Base-by-base conservation (phyloP, 2,888 invertebrate species). In the Ommatoiulus sabulosus region DNA sequence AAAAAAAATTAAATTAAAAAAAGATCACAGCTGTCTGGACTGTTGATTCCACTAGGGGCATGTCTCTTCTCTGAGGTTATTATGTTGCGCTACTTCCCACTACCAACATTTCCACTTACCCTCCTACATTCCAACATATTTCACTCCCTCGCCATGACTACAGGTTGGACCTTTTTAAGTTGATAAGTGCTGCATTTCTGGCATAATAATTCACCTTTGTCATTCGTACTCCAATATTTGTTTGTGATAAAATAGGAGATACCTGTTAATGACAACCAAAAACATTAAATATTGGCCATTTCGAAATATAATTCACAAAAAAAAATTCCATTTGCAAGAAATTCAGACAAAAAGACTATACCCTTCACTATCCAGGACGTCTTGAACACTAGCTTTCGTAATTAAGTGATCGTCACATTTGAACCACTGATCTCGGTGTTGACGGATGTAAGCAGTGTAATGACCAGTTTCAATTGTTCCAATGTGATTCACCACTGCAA, bases 381-480 rank as follows among this genome's bases (percentile, higher is more conserved):
- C 97, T 90, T 96, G 95, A 86, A 98, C 94, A 90, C 96, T 95
- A 35, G 97, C 98, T 91, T 96, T 95, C 0, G 97, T 97, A 91
- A 99, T 97, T 92, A 97, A 95, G 92, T 98, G 97, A 93, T 99
- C 99, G 92, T 99, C 98, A 93, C 99, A 99, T 92, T 98, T 97
- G 93, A 97, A 99, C 98, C 98, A 98, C 92, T 95, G 95, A 91
- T 97, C 96, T 91, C 96, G 95, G 93, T 97, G 97, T 92, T 98
- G 98, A n/a, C 98, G 94, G 90, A 99, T 97, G 92, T 96, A 99
- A 15, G 98, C 97, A 48, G 97, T 98, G 92, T 99, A 99, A 93
- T 99, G 98, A 0, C 99, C 99, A 3, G 96, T 96, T 92, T 98
- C 97, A 89, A 98, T 94, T 3, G 97, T 97, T 0, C 99, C 99